phyloP scores from a whole-genome alignment of 2,888 invertebrate species.

The Pachliopta kotzebuea region DNA sequence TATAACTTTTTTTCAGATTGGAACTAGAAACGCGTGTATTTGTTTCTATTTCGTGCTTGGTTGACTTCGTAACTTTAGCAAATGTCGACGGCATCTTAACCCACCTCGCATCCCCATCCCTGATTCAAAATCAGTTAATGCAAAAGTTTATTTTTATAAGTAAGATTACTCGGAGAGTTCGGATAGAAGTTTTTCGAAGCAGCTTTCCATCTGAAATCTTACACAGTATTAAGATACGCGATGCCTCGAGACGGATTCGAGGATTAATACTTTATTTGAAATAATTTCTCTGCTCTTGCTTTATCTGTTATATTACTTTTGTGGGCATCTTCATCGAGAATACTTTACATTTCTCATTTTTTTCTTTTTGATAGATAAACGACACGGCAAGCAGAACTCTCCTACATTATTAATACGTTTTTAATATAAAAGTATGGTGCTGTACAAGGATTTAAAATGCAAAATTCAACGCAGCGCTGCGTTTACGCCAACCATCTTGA shows the following conservation, averaged over 20 bases:
- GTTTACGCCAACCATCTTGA: background rate
- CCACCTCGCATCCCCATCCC: conserved; percentile 65
- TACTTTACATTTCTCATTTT: background rate
- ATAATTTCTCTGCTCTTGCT: conserved; percentile 62
- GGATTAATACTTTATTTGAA: conserved; percentile 77
- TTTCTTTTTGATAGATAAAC: background rate
- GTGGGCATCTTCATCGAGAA: conserved; percentile 1
- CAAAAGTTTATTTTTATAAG: conserved; percentile 82
- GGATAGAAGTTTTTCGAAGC: conserved; percentile 70
- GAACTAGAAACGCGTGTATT: conserved; percentile 74
- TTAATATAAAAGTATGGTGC: conserved; percentile 19
- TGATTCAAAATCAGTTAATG: conserved; percentile 81
- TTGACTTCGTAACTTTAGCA: conserved; percentile 64
- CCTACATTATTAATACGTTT: conserved; percentile 10
- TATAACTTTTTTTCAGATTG: conserved; percentile 40
- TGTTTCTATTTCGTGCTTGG: conserved; percentile 76
- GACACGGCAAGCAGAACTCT: background rate
- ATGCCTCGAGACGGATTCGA: conserved; percentile 60
- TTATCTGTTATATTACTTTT: conserved; percentile 22
- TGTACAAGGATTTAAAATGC: background rate
- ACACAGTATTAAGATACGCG: conserved; percentile 68
- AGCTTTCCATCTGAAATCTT: conserved; percentile 75
- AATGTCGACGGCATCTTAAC: conserved; percentile 55
- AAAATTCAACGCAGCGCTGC: conserved; percentile 2
- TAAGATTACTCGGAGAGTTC: conserved; percentile 77